These are phyloP conservation scores for Gopherus evgoodei DNA, from an alignment of 2,113 vertebrate genomes.

Conservation along the genomic window DNA sequence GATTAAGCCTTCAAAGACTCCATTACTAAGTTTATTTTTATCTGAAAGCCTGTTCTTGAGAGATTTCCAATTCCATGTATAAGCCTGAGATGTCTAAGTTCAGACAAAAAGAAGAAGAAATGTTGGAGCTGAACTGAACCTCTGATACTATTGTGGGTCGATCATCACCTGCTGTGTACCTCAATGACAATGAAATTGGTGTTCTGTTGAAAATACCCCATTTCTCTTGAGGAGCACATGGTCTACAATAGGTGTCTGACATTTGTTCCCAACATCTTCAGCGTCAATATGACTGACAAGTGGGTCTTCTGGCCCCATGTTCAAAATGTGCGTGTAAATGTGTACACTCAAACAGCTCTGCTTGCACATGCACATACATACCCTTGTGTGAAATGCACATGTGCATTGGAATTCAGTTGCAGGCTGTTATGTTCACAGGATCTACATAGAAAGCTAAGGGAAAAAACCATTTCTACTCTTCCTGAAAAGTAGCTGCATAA, in stretches of 20 bases:
- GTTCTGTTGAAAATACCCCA: not conserved
- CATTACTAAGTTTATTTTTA: slow-evolving; percentile 55
- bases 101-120: rapidly evolving
- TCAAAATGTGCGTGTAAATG: rapidly evolving
- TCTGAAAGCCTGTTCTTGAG: slow-evolving; percentile 50
- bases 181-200: not conserved
- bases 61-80: slow-evolving; percentile 37
- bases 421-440: not conserved
- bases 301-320: not conserved
- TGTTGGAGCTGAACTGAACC: slow-evolving; percentile 1
- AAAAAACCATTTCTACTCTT: no score
- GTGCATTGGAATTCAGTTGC: not conserved
- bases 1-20: slow-evolving; percentile 32
- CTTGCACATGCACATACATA: rapidly evolving
- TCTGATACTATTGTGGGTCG: not conserved
- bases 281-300: not conserved
- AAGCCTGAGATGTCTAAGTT: slow-evolving; percentile 36
- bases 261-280: not conserved
- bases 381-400: not conserved
- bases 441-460: not conserved
- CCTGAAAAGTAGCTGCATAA: no score
- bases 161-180: not conserved
- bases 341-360: not conserved
- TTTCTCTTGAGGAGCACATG: not conserved
- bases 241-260: not conserved